Evolutionary conservation across 2,113 vertebrate species (phyloP).

Genomic region (Psittacus erithacus): DNA sequence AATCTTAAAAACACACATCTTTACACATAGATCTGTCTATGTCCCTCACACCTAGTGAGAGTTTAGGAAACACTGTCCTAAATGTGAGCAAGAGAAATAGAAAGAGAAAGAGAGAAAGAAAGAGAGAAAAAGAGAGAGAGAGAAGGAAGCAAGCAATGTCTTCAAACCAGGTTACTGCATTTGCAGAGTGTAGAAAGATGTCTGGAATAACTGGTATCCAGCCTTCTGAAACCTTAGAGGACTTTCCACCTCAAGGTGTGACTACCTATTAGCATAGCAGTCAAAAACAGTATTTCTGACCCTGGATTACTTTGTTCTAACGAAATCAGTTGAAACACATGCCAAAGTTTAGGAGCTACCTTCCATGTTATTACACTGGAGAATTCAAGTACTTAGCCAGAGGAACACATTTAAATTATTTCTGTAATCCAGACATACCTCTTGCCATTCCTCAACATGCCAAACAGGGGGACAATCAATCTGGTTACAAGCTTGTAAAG

Average conservation of each 20-base stretch:
- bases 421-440: conserved; percentile 71
- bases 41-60: not conserved
- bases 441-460: conserved; percentile 88
- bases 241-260: not conserved
- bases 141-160: not conserved
- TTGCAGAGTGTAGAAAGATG: not conserved
- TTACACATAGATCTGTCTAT: not conserved
- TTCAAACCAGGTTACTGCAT: not conserved
- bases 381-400: not conserved
- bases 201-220: not conserved
- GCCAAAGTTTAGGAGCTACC: not conserved
- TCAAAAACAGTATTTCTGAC: not conserved
- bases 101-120: not conserved
- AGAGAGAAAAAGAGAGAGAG: not conserved
- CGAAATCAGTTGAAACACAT: not conserved
- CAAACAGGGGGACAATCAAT: conserved; percentile 86
- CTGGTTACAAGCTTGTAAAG: conserved; percentile 88
- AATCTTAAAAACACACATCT: not conserved
- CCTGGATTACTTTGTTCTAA: not conserved
- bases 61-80: not conserved
- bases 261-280: not conserved
- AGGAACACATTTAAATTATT: not conserved
- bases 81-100: no score
- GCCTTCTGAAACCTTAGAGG: not conserved
- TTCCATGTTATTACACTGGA: not conserved